Evolutionary conservation across 2,113 vertebrate species (phyloP), one percentile per base, ranked within the genome.

Genomic region (Tamias sibiricus): DNA sequence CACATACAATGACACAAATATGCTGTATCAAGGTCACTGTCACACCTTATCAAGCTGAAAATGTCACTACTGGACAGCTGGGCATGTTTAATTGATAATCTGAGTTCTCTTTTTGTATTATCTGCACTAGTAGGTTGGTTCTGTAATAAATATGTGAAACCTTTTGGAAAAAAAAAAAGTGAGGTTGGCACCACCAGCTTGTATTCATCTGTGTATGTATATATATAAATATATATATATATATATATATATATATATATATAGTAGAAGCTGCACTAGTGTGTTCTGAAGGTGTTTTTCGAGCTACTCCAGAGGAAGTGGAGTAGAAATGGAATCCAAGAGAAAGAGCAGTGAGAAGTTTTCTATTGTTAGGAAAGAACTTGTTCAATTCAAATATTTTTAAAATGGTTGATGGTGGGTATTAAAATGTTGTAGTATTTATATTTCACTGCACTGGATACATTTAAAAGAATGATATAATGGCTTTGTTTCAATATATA

Each of bases 341-440:
- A 76, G 66, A 37, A 85, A 87, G 54, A 91, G 40, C 83, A 84
- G 26, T 62, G 42, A 54, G 6, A 68, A 40, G 11, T 81, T 71
- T 69, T 16, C 74, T 77, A 19, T 17, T 72, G 17, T 85, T 82
- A 68, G 62, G 52, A 94, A 90, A 84, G 22, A 64, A 90, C 40
- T 87, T 87, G 40, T 52, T 85, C 1, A 42, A 86, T 52, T 86
- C 1, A 44, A 90, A 17, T 76, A 16, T 71, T 95, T 97, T 80
- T 69, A 32, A 93, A 47, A 83, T 89, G n/a, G 30, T 59, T 54
- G 12, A 57, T 68, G 40, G 20, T 85, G 6, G 44, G 11, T 82
- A 32, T 82, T 79, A 71, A 85, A 91, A 89, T 76, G 16, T 79
- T 89, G 30, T 14, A 22, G 14, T 95, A 16, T 81, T 89, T 92